Percentiles rank a stretch among this genome's conserved stretches.
phyloP scores from a whole-genome alignment of 2,888 invertebrate species.

The Lycaena phlaeas region DNA sequence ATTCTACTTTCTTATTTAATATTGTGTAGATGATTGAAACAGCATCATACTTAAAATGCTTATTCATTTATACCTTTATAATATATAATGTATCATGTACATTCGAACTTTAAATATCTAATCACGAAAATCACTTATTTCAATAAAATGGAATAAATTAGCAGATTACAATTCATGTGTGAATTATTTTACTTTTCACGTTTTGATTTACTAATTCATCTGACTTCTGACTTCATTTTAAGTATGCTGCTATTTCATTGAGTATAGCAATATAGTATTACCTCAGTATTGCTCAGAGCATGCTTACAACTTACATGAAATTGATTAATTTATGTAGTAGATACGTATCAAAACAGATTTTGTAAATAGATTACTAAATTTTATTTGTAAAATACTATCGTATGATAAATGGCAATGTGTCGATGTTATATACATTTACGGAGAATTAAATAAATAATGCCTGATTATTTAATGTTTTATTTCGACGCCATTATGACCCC shows the following conservation, averaged over 20 bases:
- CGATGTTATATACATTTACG: slow-evolving; percentile 69
- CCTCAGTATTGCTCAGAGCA: slow-evolving; percentile 40
- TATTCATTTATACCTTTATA: too few species aligned
- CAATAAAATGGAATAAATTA: too few species aligned
- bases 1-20: slow-evolving; percentile 32
- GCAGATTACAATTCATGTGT: too few species aligned
- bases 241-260: background rate
- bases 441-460: slow-evolving; percentile 58
- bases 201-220: too few species aligned
- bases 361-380: slow-evolving; percentile 56
- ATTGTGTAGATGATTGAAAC: slow-evolving; percentile 24
- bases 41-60: slow-evolving; percentile 29
- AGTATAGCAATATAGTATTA: slow-evolving; percentile 13
- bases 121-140: too few species aligned
- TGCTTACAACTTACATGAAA: slow-evolving; percentile 27
- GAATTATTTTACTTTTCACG: too few species aligned
- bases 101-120: too few species aligned
- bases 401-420: slow-evolving; percentile 65
- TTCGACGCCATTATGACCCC: background rate
- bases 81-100: too few species aligned
- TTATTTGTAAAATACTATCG: slow-evolving; percentile 58
- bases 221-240: background rate
- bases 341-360: slow-evolving; percentile 37
- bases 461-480: slow-evolving; percentile 23
- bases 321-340: slow-evolving; percentile 19